Conservation (phyloP, 2,888 invertebrate species). For the Pycnomerus fuliginosus region DNA sequence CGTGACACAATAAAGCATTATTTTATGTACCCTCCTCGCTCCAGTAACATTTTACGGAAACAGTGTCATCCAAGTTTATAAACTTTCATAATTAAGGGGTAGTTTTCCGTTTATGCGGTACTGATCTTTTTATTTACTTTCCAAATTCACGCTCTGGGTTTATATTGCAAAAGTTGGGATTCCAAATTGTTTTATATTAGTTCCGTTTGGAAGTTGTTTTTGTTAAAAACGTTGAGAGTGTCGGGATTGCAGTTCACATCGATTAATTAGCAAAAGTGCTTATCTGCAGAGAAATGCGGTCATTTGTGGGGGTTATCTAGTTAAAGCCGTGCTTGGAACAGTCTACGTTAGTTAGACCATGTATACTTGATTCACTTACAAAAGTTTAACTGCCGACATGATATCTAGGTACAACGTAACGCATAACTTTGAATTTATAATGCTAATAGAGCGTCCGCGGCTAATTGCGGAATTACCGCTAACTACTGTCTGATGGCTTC, state of each 20-base stretch:
- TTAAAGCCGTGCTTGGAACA: slow-evolving; percentile 15
- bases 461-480: slow-evolving; percentile 12
- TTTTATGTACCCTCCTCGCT: too few relatives aligned
- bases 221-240: too few relatives aligned
- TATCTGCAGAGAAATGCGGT: slow-evolving; percentile 24
- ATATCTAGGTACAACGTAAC: slow-evolving; percentile 8
- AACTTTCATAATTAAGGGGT: too few relatives aligned
- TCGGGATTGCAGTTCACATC: too few relatives aligned
- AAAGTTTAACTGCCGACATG: slow-evolving; percentile 16
- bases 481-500: too few relatives aligned
- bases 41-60: too few relatives aligned
- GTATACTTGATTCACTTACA: slow-evolving; percentile 11
- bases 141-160: slow-evolving; percentile 5
- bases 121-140: slow-evolving; percentile 8
- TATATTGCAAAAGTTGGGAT: slow-evolving; percentile 14
- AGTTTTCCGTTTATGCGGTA: too few relatives aligned
- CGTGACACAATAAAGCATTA: too few relatives aligned
- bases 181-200: slow-evolving; percentile 17
- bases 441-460: slow-evolving; percentile 3
- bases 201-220: slow-evolving; percentile 7
- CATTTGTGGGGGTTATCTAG: slow-evolving; percentile 27
- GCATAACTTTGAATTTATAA: slow-evolving; percentile 13
- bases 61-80: too few relatives aligned
- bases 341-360: slow-evolving; percentile 9
- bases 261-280: slow-evolving; percentile 25